Evolutionary conservation across 2,888 invertebrate species (phyloP).

Genomic region (Rhogogaster chlorosoma): DNA sequence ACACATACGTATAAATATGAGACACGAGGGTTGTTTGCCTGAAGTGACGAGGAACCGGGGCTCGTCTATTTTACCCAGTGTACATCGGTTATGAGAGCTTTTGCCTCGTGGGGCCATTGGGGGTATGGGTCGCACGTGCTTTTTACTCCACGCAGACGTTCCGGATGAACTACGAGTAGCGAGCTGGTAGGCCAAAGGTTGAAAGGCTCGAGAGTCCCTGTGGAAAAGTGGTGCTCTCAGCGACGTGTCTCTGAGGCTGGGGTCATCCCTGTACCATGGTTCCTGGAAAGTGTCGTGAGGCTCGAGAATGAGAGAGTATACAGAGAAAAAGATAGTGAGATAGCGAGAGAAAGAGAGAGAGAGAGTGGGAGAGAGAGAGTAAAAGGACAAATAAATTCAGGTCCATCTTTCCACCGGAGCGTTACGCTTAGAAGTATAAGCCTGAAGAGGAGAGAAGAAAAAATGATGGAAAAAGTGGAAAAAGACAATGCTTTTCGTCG

Average conservation of each 20-base stretch:
- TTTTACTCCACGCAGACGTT: constrained; percentile 30
- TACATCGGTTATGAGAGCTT: constrained; percentile 37
- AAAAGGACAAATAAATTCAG: not conserved
- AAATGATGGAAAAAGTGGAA: not conserved
- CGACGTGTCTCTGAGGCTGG: constrained; percentile 34
- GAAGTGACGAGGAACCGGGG: constrained; percentile 26
- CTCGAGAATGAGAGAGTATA: not conserved
- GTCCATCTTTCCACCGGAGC: not conserved
- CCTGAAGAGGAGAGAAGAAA: not conserved
- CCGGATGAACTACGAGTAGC: constrained; percentile 38
- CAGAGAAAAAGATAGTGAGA: not conserved
- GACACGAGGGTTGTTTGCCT: constrained; percentile 13
- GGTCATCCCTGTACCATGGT: constrained; percentile 19
- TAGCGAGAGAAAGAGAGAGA: not conserved
- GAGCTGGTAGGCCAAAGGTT: constrained; percentile 28
- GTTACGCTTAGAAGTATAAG: not conserved
- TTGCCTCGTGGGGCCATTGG: constrained; percentile 29
- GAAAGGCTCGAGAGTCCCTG: constrained; percentile 43
- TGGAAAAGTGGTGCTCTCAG: constrained; percentile 47
- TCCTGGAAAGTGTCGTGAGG: not conserved
- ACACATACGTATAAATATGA: not conserved
- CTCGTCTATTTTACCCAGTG: constrained; percentile 27
- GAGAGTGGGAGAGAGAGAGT: not conserved
- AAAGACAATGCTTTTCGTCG: constrained; percentile 4
- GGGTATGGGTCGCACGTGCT: constrained; percentile 44